Evolutionary conservation across 2,113 vertebrate species (phyloP), one percentile per base, ranked within the genome.

Genomic region (Apeltes quadracus): DNA sequence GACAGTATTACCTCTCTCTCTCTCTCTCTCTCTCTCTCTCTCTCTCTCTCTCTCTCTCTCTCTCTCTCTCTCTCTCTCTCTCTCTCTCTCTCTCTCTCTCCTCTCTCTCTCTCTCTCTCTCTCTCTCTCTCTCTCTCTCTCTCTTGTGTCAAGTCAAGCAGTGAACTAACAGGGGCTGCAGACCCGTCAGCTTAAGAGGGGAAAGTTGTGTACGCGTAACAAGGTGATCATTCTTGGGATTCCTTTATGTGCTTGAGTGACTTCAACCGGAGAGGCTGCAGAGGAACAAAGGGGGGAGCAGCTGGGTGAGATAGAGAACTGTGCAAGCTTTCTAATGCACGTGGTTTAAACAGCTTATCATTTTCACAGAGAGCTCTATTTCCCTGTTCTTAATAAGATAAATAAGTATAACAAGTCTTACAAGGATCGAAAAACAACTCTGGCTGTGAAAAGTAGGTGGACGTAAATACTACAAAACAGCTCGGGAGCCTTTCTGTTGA

Each of bases 161-260:
- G 83, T 64, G 76, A 80, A 80, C 79, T 58, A 74, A 80, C 22
- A 54, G 53, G 43, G 61, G 72, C 59, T 68, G 51, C 69, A 65
- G 53, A 50, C 76, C 22, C 61, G 23, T 20, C 12, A 38, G 63
- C 55, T 82, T 68, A 69, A 57, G 74, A 75, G 66, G 69, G 55
- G 56, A 71, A 76, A 72, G 46, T 64, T 73, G 76, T 75, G 51
- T 76, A 48, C 38, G 61, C 86, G 79, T 86, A 84, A 84, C 79
- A 88, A 70, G 76, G 87, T 88, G 86, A 85, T 87, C 92, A 92
- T 90, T 93, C 86, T 48, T 91, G 68, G 73, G 85, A 93, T 91
- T 93, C 90, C 74, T 85, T 58, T 8, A 75, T 69, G 77, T 83
- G 87, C 81, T 82, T 85, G 76, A 86, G 59, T 81, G 81, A 84